Base-by-base conservation (phyloP, 2,113 vertebrate species). In the Cinclus cinclus region DNA sequence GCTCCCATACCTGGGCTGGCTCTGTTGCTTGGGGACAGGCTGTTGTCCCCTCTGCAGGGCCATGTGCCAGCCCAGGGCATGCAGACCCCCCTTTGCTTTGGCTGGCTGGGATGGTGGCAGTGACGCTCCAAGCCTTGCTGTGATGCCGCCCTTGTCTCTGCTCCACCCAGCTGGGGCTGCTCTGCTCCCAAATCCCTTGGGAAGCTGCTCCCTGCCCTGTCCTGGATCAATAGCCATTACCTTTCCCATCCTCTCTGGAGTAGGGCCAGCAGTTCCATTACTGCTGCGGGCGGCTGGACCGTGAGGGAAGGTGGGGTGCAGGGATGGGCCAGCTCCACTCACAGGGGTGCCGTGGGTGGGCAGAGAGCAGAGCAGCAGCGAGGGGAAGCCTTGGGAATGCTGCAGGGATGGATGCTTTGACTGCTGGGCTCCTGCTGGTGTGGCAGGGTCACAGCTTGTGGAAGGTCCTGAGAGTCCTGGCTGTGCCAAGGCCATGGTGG, bases 161-260 rank as follows among this genome's bases (percentile, higher is more conserved):
- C 71, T 6, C 33, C 14, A 19, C 86, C 58, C 1, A 0, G 24
- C 41, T 71, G 30, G 37, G 33, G 42, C 37, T 31, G 56, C 49
- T 7, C 37, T 58, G 70, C 89, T 80, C 75, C 33, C 44, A 24
- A 24, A 7, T 46, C 39, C 52, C 39, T 67, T 11, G 20, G 63
- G 87, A 85, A 77, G 70, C 62, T 52, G 89, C 77, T 65, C 56
- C 4, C 1, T 50, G 88, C 68, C 73, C 58, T 70, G 63, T 28
- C 71, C 78, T 39, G 63, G 64, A 94, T 97, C 96, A 4, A 97
- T 97, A 93, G 56, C 92, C 92, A 91, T 95, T 96, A 93, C 94
- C 74, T 92, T 75, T 20, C 47, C n/a, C 79, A 74, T 85, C 74
- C 3, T 9, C 49, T 7, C 94, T 97, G 97, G 97, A 97, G 71